These are phyloP conservation scores for Aphelinus certus DNA, from an alignment of 1,140 invertebrate species.

Conservation along the genomic window DNA sequence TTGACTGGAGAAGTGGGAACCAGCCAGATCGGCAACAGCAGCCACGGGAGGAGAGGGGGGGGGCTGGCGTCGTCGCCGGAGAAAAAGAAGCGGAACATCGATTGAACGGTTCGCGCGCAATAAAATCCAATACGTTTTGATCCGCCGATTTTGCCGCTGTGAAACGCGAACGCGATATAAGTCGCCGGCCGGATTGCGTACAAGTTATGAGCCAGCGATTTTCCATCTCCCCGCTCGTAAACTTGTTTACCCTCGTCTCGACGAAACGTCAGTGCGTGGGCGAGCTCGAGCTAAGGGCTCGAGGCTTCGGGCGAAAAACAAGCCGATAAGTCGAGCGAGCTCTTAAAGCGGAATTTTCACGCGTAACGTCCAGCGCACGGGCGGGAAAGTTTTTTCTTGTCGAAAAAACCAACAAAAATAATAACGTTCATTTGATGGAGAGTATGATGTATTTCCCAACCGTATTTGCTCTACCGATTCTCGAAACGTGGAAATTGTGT, in stretches of 20 bases:
- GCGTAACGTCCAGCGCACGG: neutral
- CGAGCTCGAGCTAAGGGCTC: neutral
- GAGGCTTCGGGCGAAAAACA: neutral
- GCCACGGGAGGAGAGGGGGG: too few species aligned
- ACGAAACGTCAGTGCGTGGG: neutral
- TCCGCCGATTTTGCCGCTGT: neutral
- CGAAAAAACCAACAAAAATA: too few species aligned
- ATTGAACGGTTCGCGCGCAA: neutral
- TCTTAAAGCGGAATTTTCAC: neutral
- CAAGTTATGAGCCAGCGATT: constrained; percentile 17
- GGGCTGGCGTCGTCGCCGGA: too few species aligned
- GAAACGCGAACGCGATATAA: neutral
- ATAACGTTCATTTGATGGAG: too few species aligned
- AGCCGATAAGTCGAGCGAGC: constrained; percentile 4
- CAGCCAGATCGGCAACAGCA: too few species aligned
- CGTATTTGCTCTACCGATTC: too few species aligned
- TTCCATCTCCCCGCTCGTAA: constrained; percentile 21
- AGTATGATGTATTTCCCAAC: too few species aligned
- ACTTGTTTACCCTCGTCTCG: constrained; percentile 26
- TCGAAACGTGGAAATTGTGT: too few species aligned
- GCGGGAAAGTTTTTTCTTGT: neutral
- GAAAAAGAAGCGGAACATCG: neutral
- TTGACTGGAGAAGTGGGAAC: too few species aligned
- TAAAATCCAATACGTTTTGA: constrained; percentile 1
- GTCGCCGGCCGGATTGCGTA: neutral